Conservation (phyloP, 2,888 invertebrate genomes). For the Fabriciana adippe region DNA sequence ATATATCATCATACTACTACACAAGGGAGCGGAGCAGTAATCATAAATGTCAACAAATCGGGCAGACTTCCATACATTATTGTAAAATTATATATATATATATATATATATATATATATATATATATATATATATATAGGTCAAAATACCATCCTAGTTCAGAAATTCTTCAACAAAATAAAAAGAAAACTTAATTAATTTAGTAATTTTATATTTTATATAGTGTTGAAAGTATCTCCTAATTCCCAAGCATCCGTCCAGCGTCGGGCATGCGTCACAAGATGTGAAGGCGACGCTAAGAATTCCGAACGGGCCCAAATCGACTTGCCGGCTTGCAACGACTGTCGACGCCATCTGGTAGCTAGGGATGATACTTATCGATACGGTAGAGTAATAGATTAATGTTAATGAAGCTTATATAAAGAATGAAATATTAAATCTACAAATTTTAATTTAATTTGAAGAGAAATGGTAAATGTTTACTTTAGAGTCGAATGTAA, state of each 20-base stretch:
- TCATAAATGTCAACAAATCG: too few species aligned
- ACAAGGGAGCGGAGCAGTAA: too few species aligned
- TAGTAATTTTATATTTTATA: background rate
- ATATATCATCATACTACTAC: too few species aligned
- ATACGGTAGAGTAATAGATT: constrained; percentile 30
- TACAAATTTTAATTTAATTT: too few species aligned
- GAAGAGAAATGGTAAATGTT: too few species aligned
- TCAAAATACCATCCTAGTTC: too few species aligned
- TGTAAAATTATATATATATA: too few species aligned
- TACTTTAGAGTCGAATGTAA: too few species aligned
- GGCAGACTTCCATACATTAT: too few species aligned
- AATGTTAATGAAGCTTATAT: constrained; percentile 4
- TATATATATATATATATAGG: too few species aligned
- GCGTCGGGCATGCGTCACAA: constrained; percentile 49
- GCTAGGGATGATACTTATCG: constrained; percentile 56
- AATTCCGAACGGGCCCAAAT: constrained; percentile 57
- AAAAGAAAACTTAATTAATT: constrained; percentile 1
- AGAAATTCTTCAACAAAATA: background rate
- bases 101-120: too few species aligned
- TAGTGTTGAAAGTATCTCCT: constrained; percentile 12
- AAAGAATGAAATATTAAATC: too few species aligned
- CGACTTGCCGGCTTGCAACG: constrained; percentile 57
- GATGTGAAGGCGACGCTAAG: constrained; percentile 71
- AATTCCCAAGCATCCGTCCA: constrained; percentile 35
- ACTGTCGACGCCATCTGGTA: constrained; percentile 77